Evolutionary conservation across 1,140 invertebrate species (phyloP), one percentile per base, ranked within the genome.

Genomic region (Drosophila littoralis): DNA sequence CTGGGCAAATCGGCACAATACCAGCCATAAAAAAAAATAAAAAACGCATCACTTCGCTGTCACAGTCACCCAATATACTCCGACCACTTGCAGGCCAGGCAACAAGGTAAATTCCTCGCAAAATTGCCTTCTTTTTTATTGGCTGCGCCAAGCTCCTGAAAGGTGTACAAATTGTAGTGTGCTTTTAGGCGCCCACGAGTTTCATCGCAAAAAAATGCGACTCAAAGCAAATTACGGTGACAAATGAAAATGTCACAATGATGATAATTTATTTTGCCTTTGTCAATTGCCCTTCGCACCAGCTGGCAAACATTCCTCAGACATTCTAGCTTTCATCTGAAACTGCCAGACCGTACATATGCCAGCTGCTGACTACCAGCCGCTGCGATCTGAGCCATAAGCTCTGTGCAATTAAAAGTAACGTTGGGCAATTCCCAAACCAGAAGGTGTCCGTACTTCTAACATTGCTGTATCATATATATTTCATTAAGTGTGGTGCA

Each of bases 241-340:
- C 83, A 88, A 88, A 88, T 88, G 83, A 88, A 88, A 88, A 88
- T 88, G 83, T 88, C 83, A 88, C 79, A 83, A 77, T 89, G 84
- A 88, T 88, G 83, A 88, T 88, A 88, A 88, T 88, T 88, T 88
- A 89, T 88, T 83, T 88, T 89, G 76, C 65, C 84, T 83, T 83
- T 80, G 84, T 79, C 83, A 85, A 88, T 86, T 79, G 76, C 63
- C 65, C 51, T 48, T 60, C 64, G 48, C 40, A 58, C 75, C 78
- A 77, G 64, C 63, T 67, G 64, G 52, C 48, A 64, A 77, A 69
- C 64, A 60, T 74, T 79, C 76, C 73, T 64, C 52, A 36, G 63
- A 64, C 63, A 83, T 86, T 88, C 68, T 75, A 43, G 51, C 83
- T 85, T 86, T 85, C 82, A 81, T 82, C 70, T 77, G 33, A 48